Base-by-base conservation (phyloP, 2,113 vertebrate species). In the Hystrix brachyura region DNA sequence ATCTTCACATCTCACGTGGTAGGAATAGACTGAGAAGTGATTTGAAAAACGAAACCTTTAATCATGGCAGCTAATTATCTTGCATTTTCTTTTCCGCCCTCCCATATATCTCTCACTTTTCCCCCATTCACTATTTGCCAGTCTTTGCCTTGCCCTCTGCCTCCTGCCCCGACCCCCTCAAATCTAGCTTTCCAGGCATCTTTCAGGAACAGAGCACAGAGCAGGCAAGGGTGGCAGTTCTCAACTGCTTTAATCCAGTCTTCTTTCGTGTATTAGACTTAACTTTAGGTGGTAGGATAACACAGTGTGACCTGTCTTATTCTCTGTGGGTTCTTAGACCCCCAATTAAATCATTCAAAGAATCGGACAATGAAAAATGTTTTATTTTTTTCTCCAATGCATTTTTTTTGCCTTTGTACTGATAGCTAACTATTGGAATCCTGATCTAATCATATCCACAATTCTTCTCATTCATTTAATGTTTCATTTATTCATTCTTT, bases 41-140 rank as follows among this genome's bases (percentile, higher is more conserved):
- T 65, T 90, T 96, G 82, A 67, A 90, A 96, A 86, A 93, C 46
- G 71, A 96, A 97, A 80, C 10, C 62, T 67, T 94, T 96, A 80
- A 97, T 97, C 84, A 65, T 3, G 19, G 62, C 55, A 95, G 46
- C 72, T 98, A 95, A 97, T 97, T 96, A 96, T 83, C 95, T 91
- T 46, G 19, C 34, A 25, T 82, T 95, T 96, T 96, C 67, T 80
- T 83, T 78, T 78, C 60, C 94, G 34, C 72, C 69, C 69, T 95
- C 74, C 62, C 90, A 60, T 43, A 65, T 94, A 93, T 72, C 87
- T 95, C 59, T 72, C 82, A 71, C 34, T 5, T 78, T 25, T 0
- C 64, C 83, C 74, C 80, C 69, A 1, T 38, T 57, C 46, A 34
- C 53, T 60, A 17, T 76, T 96, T 89, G 76, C 25, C 80, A 34